Percentiles rank a stretch among this genome's conserved stretches.
Evolutionary conservation across 2,888 invertebrate genomes (phyloP).

Genomic region (Calameuta pallipes): DNA sequence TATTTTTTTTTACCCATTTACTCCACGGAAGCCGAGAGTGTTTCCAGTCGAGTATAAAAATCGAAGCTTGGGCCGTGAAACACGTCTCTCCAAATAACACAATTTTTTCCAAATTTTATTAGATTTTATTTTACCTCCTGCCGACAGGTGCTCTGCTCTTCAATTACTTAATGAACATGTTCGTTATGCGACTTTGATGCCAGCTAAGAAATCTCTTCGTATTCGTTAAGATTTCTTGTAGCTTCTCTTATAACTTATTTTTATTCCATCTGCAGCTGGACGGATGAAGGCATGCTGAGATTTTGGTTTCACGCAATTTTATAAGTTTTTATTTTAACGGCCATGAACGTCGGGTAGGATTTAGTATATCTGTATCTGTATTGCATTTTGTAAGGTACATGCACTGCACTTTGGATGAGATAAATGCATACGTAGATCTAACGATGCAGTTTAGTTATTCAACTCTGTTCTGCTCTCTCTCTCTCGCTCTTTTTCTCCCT

Average conservation of each 20-base stretch:
- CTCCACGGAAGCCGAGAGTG: background rate
- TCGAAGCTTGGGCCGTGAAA: background rate
- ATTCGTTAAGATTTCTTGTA: background rate
- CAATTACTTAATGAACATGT: conserved; percentile 15
- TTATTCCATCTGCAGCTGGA: background rate
- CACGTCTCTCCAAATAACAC: background rate
- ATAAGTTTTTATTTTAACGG: background rate
- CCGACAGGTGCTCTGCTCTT: background rate
- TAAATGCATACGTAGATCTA: background rate
- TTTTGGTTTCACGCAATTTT: background rate
- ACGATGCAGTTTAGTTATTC: background rate
- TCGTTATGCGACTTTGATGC: background rate
- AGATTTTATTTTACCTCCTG: background rate
- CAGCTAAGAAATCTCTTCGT: background rate
- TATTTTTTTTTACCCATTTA: background rate
- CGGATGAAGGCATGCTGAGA: background rate
- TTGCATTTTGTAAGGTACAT: background rate
- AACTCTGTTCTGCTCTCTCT: background rate
- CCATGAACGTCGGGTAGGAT: background rate
- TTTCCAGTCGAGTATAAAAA: background rate
- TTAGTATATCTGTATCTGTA: background rate
- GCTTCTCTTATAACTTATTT: background rate
- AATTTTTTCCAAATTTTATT: background rate
- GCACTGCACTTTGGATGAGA: background rate
- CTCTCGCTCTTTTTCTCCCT: too few relatives aligned